Percentiles rank a stretch among this genome's conserved stretches.
Evolutionary conservation across 2,113 vertebrate species (phyloP).

Genomic region (Calyptomena viridis): DNA sequence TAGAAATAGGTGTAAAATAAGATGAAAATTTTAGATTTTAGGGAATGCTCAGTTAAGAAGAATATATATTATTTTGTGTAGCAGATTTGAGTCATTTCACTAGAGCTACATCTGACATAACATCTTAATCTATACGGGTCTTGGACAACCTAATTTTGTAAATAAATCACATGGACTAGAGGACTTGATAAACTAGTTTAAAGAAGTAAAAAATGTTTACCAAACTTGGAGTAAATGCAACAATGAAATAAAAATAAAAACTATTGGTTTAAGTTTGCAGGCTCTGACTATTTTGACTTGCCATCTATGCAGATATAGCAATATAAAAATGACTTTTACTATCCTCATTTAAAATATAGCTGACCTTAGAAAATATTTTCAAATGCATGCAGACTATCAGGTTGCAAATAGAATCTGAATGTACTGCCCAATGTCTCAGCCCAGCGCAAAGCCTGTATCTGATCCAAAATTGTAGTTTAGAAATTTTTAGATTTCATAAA

Average conservation of each 20-base stretch:
- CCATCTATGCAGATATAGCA: too few relatives aligned
- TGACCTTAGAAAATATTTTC: neutral
- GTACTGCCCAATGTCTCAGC: neutral
- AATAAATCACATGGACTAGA: too few relatives aligned
- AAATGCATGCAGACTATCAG: neutral
- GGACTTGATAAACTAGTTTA: too few relatives aligned
- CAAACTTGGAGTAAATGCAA: too few relatives aligned
- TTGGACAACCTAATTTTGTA: too few relatives aligned
- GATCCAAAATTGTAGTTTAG: neutral
- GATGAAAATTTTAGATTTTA: neutral
- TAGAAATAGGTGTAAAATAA: neutral
- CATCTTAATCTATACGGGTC: neutral
- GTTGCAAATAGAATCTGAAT: neutral
- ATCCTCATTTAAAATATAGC: neutral
- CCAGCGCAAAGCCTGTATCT: neutral
- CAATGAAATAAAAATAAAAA: too few relatives aligned
- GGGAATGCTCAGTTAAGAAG: neutral
- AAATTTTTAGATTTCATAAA: neutral
- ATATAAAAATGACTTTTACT: too few relatives aligned
- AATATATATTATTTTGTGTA: neutral
- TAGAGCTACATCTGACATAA: neutral
- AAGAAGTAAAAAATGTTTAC: too few relatives aligned
- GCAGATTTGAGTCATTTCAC: neutral
- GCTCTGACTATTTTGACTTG: too few relatives aligned
- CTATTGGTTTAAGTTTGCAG: too few relatives aligned